Evolutionary conservation across 2,797 vertebrate species (phyloP), one percentile per base, ranked within the genome.

Genomic region (Crypturellus tataupa): DNA sequence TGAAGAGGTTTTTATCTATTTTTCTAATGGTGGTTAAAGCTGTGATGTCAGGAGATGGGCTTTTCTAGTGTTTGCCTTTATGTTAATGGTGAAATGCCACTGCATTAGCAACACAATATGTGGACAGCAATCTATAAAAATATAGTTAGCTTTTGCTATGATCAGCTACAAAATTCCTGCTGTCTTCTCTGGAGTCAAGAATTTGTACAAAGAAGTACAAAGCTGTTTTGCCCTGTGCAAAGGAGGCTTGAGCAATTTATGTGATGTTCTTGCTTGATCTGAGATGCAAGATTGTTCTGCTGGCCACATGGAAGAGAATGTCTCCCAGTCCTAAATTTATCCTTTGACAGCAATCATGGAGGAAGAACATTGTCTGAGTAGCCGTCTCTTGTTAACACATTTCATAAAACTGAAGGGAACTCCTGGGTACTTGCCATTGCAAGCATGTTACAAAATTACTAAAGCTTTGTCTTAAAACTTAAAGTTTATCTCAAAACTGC

Each of bases 361-460:
- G 85, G 73, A 90, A 46, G 76, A 92, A 65, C 81, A 83, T 78
- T 94, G 49, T 85, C 72, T 92, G 59, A 68, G 53, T 80, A 86
- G 68, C 90, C 71, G 25, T 42, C 59, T 62, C 76, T 93, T 89
- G 69, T 92, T 95, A 95, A 71, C 65, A 65, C 59, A 49, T 93
- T 94, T 89, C 55, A 15, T 86, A 91, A 88, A 63, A 71, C 73
- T 93, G 80, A 88, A 88, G 89, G 91, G 77, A 93, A 90, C 77
- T 95, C 73, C 87, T 96, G 90, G 87, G 70, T 73, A 44, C 3
- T 3, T 81, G 73, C 91, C 91, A 94, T 62, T 18, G 13, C 40
- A 78, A 91, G 59, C 92, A 92, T 95, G 59, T 79, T 85, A 91
- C 69, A 62, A 84, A 93, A 49, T 86, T 94, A 94, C 89, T 81